Base-by-base conservation (phyloP, 2,797 vertebrate genomes). In the Trachops cirrhosus region DNA sequence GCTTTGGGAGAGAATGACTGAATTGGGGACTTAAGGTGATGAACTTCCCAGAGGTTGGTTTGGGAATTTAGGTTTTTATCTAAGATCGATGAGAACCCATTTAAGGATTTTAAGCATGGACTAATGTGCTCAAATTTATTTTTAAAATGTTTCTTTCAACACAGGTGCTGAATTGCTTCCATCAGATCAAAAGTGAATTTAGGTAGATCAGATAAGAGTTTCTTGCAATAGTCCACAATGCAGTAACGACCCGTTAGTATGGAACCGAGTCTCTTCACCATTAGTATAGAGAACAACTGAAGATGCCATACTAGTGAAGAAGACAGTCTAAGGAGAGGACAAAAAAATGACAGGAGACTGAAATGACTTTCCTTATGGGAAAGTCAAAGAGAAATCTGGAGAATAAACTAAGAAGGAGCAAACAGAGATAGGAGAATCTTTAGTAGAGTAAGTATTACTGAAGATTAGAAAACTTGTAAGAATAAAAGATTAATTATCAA, bases 11-110 rank as follows among this genome's bases (percentile, higher is more conserved):
- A 29, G 29, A 82, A 14, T 86, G 26, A 91, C 52, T 57, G n/a
- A 34, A 9, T 9, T 37, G 19, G 14, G 2, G 6, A 1, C n/a
- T 52, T 77, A 44, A 73, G 59, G 52, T 8, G 12, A 4, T 39
- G 14, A 79, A 50, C 9, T 78, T 89, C 18, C 41, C 21, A 52
- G 24, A 12, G 6, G 16, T 19, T 67, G 86, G 15, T 73, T 39
- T 85, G 1, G 39, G n/a, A 94, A 70, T 85, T 91, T 85, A 82
- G 34, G 19, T 86, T 64, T 96, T 89, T 94, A 64, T 80, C 26
- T 80, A 75, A 46, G 34, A 46, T 77, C 44, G 59, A 14, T 57
- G 4, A 75, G 22, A 94, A 88, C 11, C 8, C 46, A 87, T 18
- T 88, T 92, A 84, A 91, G 37, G 5, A 73, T 86, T 94, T 96